Evolutionary conservation across 2,797 vertebrate genomes (phyloP), one percentile per base, ranked within the genome.

Genomic region (Champsocephalus gunnari): DNA sequence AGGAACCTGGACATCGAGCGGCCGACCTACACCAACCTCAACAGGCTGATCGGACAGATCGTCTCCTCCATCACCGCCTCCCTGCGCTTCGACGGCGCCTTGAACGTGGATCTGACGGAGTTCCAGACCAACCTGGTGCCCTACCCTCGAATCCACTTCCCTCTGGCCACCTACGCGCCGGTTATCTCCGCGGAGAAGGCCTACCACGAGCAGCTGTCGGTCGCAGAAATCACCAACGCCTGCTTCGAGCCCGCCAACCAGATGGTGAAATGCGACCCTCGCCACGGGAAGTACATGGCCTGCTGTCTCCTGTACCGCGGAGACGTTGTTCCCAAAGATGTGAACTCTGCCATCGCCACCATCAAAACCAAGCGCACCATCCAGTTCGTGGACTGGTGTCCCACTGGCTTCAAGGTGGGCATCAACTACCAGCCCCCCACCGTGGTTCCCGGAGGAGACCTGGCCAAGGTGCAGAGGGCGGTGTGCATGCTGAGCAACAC

Each of bases 401-500:
- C 89, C 45, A 93, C 88, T 12, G 92, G 84, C 34, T 94, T 90
- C 78, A 94, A 93, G 79, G 90, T 92, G 50, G 93, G 87, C 51
- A 92, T 90, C 90, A 95, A 96, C 90, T 96, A 97, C 90, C 96
- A 97, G 88, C 96, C 95, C 0, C 96, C 95, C 16, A 96, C 95
- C 0, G 95, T 95, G 82, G 95, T 96, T 58, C 96, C 96, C 0
- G 95, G 95, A 16, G 96, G 95, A 21, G 96, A 96, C 87, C 92
- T 96, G 92, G 96, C 95, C 87, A 96, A 96, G 85, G 96, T 97
- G 69, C 96, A 96, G 93, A 82, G 93, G 54, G 96, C 96, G 2
- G 96, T 97, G 82, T 96, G 96, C 85, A 96, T 97, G 96, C 90
- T 97, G 91, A 97, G 96, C 92, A 96, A 96, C 93, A 97, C 95